Percentiles rank a stretch among this genome's conserved stretches.
Evolutionary conservation across 1,140 invertebrate genomes (phyloP).

Genomic region (Stenopsyche tienmushanensis): DNA sequence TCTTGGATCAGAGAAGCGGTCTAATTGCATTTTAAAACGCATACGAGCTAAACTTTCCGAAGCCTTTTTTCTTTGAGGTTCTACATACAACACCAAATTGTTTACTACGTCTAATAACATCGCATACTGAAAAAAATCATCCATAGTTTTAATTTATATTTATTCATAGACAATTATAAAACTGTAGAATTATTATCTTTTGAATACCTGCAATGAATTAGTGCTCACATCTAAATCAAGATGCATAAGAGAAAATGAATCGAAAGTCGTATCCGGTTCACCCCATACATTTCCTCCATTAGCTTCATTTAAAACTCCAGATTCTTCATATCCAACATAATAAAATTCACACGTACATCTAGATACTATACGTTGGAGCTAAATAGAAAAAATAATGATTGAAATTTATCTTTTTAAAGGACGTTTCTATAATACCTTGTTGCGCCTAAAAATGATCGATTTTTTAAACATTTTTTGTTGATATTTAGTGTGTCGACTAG

Average conservation of each 20-base stretch:
- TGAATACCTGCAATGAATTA: conserved; percentile 80
- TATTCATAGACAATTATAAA: conserved; percentile 1
- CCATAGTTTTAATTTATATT: neutral
- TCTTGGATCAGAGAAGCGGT: conserved; percentile 86
- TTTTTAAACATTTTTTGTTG: too few relatives aligned
- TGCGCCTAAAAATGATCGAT: too few relatives aligned
- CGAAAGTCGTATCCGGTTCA: conserved; percentile 81
- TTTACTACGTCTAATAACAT: conserved; percentile 98
- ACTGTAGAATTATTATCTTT: neutral
- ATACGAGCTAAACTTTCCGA: conserved; percentile 86
- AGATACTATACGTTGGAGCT: conserved; percentile 94
- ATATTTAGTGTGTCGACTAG: too few relatives aligned
- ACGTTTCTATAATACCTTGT: too few relatives aligned
- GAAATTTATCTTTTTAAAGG: too few relatives aligned
- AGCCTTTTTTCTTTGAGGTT: conserved; percentile 91
- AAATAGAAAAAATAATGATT: conserved; percentile 47
- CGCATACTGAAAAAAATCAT: conserved; percentile 72
- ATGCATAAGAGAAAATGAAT: conserved; percentile 97
- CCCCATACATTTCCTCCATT: conserved; percentile 64
- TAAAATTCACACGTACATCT: conserved; percentile 97
- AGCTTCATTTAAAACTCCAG: conserved; percentile 41
- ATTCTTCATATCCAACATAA: conserved; percentile 89
- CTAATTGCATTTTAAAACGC: conserved; percentile 89
- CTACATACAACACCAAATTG: conserved; percentile 94
- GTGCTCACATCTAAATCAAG: conserved; percentile 97